Conservation (phyloP, 2,888 invertebrate genomes). For the Nephrotoma flavescens region DNA sequence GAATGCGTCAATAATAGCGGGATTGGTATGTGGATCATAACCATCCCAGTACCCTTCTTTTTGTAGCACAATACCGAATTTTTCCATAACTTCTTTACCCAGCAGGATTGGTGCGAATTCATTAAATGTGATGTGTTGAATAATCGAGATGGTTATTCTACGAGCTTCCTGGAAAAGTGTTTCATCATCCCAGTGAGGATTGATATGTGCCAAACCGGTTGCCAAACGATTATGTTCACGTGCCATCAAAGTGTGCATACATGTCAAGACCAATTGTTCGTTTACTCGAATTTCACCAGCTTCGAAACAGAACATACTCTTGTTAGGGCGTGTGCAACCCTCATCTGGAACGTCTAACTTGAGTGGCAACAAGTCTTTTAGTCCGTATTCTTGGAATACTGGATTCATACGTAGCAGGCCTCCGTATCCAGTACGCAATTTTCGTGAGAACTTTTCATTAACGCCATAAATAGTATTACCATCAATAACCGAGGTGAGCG, state of each 20-base stretch:
- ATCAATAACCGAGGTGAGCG: slow-evolving; percentile 71
- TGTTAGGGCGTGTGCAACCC: slow-evolving; percentile 79
- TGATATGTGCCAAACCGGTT: slow-evolving; percentile 55
- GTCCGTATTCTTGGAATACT: slow-evolving; percentile 70
- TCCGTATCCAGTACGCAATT: slow-evolving; percentile 65
- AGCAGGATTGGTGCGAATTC: slow-evolving; percentile 79
- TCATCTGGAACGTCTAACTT: slow-evolving; percentile 84
- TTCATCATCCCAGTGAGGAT: slow-evolving; percentile 91
- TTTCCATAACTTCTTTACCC: slow-evolving; percentile 83
- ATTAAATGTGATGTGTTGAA: slow-evolving; percentile 81
- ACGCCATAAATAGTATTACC: slow-evolving; percentile 85
- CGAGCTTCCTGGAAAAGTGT: slow-evolving; percentile 78
- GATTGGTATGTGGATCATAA: slow-evolving; percentile 71
- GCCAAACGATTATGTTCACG: slow-evolving; percentile 83
- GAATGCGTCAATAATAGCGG: slow-evolving; percentile 77
- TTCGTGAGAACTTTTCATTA: slow-evolving; percentile 65
- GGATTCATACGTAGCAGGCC: slow-evolving; percentile 80
- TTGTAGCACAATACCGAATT: slow-evolving; percentile 68
- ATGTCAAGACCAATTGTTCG: slow-evolving; percentile 76
- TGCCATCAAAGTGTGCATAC: slow-evolving; percentile 84
- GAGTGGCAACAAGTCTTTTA: slow-evolving; percentile 74
- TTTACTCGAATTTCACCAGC: slow-evolving; percentile 87
- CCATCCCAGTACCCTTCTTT: slow-evolving; percentile 48
- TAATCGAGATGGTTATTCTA: slow-evolving; percentile 69
- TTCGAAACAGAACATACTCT: slow-evolving; percentile 85